Conservation (phyloP, 2,113 vertebrate genomes). For the Pterophyllum scalare region DNA sequence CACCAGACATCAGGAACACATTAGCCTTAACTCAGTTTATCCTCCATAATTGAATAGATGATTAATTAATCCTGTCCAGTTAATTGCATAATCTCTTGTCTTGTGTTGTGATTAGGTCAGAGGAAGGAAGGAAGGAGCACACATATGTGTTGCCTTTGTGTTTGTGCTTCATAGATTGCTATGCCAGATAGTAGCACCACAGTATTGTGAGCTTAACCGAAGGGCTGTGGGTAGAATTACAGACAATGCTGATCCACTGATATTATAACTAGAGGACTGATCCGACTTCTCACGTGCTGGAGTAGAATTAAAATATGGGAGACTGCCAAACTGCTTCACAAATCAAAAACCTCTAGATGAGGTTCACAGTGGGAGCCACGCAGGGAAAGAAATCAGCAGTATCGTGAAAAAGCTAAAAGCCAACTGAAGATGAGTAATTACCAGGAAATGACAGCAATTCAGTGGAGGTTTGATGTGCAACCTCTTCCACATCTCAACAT, state of each 20-base stretch:
- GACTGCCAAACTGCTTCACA: background rate
- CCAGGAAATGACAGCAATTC: background rate
- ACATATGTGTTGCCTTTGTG: constrained; percentile 1
- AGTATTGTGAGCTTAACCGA: background rate
- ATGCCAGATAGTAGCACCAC: background rate
- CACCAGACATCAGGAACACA: constrained; percentile 50
- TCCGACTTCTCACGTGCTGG: background rate
- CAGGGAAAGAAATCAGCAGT: background rate
- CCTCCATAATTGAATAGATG: constrained; percentile 36
- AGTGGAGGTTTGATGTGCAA: background rate
- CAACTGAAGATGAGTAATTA: background rate
- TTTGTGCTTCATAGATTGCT: background rate
- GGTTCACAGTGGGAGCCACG: background rate
- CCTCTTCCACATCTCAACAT: background rate
- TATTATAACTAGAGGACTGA: background rate
- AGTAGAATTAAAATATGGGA: background rate
- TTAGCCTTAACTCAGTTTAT: constrained; percentile 50
- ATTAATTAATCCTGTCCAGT: constrained; percentile 56
- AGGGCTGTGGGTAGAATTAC: background rate
- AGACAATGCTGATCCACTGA: background rate
- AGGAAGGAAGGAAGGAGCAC: constrained; percentile 68
- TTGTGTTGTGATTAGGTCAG: constrained; percentile 25
- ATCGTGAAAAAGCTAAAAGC: background rate
- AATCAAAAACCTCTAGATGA: background rate
- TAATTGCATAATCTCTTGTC: constrained; percentile 48